These are phyloP conservation scores for Panthera uncia DNA, from an alignment of 2,113 vertebrate species.

Conservation along the genomic window DNA sequence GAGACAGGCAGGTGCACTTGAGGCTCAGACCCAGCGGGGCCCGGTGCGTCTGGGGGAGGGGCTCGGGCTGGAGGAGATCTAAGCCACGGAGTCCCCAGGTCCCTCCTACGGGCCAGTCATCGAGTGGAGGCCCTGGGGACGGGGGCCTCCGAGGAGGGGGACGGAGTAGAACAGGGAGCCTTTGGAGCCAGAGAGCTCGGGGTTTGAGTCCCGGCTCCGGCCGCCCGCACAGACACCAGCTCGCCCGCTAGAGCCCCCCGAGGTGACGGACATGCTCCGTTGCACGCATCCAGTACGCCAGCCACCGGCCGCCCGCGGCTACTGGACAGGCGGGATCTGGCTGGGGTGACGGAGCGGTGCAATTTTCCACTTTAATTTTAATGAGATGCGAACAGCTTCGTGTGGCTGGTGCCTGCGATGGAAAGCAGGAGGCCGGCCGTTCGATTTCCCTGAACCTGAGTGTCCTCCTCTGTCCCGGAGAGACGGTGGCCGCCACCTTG, in stretches of 20 bases:
- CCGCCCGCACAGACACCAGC: background rate
- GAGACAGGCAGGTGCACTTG: rapidly evolving
- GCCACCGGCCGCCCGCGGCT: background rate
- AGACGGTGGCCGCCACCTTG: background rate
- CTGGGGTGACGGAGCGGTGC: background rate
- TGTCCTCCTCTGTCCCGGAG: background rate
- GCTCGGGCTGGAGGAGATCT: background rate
- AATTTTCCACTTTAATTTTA: background rate
- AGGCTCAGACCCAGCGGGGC: background rate
- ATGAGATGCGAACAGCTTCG: background rate
- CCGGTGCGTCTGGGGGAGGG: background rate
- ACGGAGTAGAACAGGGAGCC: rapidly evolving
- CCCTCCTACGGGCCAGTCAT: background rate
- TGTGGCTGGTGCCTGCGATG: no score
- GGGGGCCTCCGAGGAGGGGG: no score
- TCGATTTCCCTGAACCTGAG: background rate
- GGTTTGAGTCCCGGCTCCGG: background rate
- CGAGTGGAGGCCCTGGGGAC: background rate
- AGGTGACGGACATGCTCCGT: rapidly evolving
- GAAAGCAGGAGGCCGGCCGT: background rate
- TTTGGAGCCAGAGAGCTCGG: background rate
- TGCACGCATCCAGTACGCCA: background rate
- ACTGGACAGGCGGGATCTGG: background rate
- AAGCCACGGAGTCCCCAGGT: background rate
- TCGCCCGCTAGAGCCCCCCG: no score